Base-by-base conservation (phyloP, 30 jellyfish, hydroid and myxozoan genomes). In the Clytia hemisphaerica region DNA sequence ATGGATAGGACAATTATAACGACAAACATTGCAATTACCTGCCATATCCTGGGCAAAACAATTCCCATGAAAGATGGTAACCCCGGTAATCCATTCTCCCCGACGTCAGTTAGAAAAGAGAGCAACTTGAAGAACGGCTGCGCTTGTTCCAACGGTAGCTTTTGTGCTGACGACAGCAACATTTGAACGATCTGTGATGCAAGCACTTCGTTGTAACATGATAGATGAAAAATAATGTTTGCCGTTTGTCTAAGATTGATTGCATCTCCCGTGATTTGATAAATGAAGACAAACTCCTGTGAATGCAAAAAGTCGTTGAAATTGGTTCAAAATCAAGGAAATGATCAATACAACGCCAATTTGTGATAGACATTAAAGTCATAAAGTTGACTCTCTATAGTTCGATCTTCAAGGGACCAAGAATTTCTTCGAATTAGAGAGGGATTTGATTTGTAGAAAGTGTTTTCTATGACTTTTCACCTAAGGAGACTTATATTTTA, bases 231-330 rank as follows among this genome's bases (percentile, higher is more conserved):
- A 19, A 89, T 76, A 15, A 89, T 75, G 32, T 89, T 88, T 21
- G 98, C 98, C 1, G 98, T 89, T 61, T 89, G 98, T 33, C 89
- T 75, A 44, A 89, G 78, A 72, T 89, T 89, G 65, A 89, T 71
- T 27, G 88, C 94, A 65, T 89, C 98, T 32, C 71, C 74, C 0
- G 95, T 89, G 44, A 89, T 82, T 89, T 89, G 98, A 61, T 55
- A 82, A 37, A 89, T 50, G 93, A 89, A 89, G 15, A 93, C 95
- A 37, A 80, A 61, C 26, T 79, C 98, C 98, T 89, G 50, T 2
- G 59, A 58, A 34, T 37, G 28, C 9, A n/a, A n/a, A 44, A 55
- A 49, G 25, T 50, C n/a, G n/a, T n/a, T n/a, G n/a, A n/a, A n/a
- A n/a, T n/a, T n/a, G n/a, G n/a, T n/a, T n/a, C n/a, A n/a, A n/a